Percentiles rank a stretch among this genome's conserved stretches.
Evolutionary conservation across 2,888 invertebrate species (phyloP).

Genomic region (Malacosoma neustria): DNA sequence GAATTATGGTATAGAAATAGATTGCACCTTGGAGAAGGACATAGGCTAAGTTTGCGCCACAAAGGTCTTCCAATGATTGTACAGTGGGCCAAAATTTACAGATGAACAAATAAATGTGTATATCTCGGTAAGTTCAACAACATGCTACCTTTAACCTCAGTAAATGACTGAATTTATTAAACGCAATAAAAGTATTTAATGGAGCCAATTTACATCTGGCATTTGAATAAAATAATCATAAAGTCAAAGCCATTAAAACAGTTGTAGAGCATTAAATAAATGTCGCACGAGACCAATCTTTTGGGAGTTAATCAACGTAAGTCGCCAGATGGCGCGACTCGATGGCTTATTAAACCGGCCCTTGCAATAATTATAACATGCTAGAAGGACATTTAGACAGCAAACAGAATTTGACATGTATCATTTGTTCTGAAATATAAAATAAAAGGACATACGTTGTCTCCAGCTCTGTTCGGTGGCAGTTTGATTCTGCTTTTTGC

Average conservation of each 20-base stretch:
- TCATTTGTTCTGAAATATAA: too few relatives aligned
- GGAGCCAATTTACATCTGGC: not conserved
- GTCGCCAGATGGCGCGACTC: slow-evolving; percentile 50
- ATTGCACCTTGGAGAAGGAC: too few relatives aligned
- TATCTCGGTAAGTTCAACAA: not conserved
- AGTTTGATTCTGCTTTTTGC: too few relatives aligned
- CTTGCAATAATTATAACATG: slow-evolving; percentile 61
- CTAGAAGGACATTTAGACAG: slow-evolving; percentile 12
- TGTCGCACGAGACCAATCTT: slow-evolving; percentile 19
- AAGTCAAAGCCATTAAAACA: slow-evolving; percentile 15
- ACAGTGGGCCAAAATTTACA: too few relatives aligned
- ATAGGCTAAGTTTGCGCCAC: too few relatives aligned
- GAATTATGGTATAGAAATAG: too few relatives aligned
- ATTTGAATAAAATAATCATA: not conserved
- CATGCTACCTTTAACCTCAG: not conserved
- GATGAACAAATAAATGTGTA: too few relatives aligned
- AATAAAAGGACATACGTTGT: too few relatives aligned
- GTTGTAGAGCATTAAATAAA: slow-evolving; percentile 14
- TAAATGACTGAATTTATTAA: not conserved
- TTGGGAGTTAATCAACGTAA: slow-evolving; percentile 45
- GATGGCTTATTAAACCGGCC: slow-evolving; percentile 40
- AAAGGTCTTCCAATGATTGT: too few relatives aligned
- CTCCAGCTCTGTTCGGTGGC: too few relatives aligned
- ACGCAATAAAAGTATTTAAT: not conserved
- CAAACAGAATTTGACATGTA: not conserved